These are phyloP conservation scores for Barbus barbus DNA, from an alignment of 2,113 vertebrate genomes.

Conservation along the genomic window DNA sequence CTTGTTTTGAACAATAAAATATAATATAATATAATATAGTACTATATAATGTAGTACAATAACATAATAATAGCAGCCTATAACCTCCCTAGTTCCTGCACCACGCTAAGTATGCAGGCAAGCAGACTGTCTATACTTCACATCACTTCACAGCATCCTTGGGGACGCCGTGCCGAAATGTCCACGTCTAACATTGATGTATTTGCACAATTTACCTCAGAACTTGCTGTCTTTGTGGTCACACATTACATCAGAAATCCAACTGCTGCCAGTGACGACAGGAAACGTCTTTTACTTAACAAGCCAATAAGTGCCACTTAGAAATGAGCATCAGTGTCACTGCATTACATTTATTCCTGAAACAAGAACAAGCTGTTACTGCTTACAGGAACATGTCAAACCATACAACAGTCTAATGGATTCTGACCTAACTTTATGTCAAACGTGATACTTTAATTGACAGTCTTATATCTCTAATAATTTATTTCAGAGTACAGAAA, in stretches of 20 bases:
- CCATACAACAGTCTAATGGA: neutral
- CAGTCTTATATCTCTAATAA: neutral
- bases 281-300: neutral
- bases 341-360: neutral
- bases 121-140: too few species aligned
- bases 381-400: neutral
- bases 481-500: slow-evolving; percentile 1
- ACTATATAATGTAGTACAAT: neutral
- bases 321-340: neutral
- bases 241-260: slow-evolving; percentile 5
- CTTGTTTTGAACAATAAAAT: too few species aligned
- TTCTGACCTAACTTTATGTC: neutral
- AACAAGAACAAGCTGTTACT: neutral
- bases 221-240: neutral
- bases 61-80: too few species aligned
- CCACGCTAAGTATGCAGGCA: too few species aligned
- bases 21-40: too few species aligned
- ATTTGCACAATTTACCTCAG: neutral
- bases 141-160: neutral
- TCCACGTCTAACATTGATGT: neutral
- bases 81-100: too few species aligned
- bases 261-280: neutral
- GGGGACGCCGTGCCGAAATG: neutral
- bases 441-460: neutral
- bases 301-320: slow-evolving; percentile 8